Base-by-base conservation (phyloP, 2,113 vertebrate genomes). In the Harpagus bidentatus region DNA sequence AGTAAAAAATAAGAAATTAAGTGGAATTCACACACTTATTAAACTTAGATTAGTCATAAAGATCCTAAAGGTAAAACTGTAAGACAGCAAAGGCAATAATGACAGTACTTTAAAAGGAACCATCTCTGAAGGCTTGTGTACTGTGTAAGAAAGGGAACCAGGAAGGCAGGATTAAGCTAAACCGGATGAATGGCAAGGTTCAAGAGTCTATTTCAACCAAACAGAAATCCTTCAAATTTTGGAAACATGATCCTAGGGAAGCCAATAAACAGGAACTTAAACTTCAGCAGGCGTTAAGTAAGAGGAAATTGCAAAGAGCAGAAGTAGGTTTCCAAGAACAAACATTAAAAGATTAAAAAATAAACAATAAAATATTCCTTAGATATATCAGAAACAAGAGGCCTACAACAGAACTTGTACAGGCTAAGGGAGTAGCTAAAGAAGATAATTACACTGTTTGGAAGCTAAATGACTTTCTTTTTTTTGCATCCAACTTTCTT, bases 191-290 rank as follows among this genome's bases (percentile, higher is more conserved):
- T 78, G 95, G 79, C 79, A 93, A 88, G 82, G 88, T 92, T 96
- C 79, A 97, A 86, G 90, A 94, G 79, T 83, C 92, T 86, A 65
- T 88, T 97, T 95, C 93, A 88, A 95, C 90, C 85, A 88, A 96
- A 94, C 32, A 97, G 92, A 94, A 96, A 86, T 71, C 88, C 96
- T 94, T 96, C 79, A 86, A 90, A 97, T 95, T 96, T 95, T 96
- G 95, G 95, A 97, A 96, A 96, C 94, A 77, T 40, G 96, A 97
- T 96, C 97, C 85, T n/a, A 88, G 63, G 47, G 86, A 95, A 96
- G 91, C 78, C 82, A 96, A 96, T 97, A 97, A 96, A 97, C 96
- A 97, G 93, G 96, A 96, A 97, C 95, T 94, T 93, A 94, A 95
- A 96, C 92, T 96, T 92, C 92, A 90, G 88, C 94, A 90, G 95